Evolutionary conservation across 2,888 invertebrate genomes (phyloP), one percentile per base, ranked within the genome.

Genomic region (Agrochola lychnidis): DNA sequence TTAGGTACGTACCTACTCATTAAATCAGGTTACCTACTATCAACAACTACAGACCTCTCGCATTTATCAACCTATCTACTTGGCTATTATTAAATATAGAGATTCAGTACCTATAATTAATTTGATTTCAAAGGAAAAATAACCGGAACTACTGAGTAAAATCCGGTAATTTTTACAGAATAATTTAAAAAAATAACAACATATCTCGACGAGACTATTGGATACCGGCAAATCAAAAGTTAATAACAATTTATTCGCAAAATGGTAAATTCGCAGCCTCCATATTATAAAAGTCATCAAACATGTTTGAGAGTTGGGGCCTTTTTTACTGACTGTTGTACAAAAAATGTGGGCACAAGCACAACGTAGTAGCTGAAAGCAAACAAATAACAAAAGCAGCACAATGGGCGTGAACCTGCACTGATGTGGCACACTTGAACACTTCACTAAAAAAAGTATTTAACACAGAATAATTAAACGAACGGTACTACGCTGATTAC

Each of bases 351-450:
- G 53, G 59, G 36, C 79, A 77, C 87, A 84, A 79, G 84, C 86
- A 87, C 82, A 84, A 73, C 48, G 73, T 63, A 87, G 73, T 63
- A 87, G 88, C 82, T 87, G 82, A 87, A 86, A 84, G 83, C 88
- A 90, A 90, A 92, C 91, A 91, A 90, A 91, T 89, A 92, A 91
- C 89, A 91, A 89, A 90, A 86, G 86, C 85, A 85, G 71, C 82
- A 81, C 85, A 88, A 90, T 88, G 86, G 78, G 83, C 81, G 81
- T 85, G 82, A 85, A 84, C 84, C 73, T 84, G 84, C 79, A 87
- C 75, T 76, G 76, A 79, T 68, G 70, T 76, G 78, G 42, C 68
- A 82, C 83, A 88, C 82, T 81, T 79, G 70, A 75, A 86, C 86
- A 84, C 82, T 79, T 82, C 83, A 89, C 84, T 79, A 81, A 86